Evolutionary conservation across 2,797 vertebrate genomes (phyloP).

Genomic region (Ataeniobius toweri): DNA sequence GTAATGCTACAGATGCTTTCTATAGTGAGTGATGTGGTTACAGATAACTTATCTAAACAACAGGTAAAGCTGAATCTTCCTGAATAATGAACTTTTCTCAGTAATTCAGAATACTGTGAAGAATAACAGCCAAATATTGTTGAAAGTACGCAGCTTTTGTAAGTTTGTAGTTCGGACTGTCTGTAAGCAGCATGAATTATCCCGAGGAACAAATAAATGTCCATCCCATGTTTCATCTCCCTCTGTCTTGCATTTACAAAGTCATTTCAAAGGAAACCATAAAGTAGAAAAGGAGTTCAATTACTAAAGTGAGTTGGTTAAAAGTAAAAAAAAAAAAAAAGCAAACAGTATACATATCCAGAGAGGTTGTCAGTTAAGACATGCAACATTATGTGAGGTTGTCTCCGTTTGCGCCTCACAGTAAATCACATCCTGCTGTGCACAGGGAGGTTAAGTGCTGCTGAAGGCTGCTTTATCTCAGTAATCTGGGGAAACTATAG

Average conservation of each 20-base stretch:
- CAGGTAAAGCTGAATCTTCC: background rate
- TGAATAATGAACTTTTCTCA: background rate
- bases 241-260: background rate
- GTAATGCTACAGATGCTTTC: background rate
- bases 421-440: slow-evolving; percentile 42
- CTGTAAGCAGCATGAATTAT: background rate
- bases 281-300: background rate
- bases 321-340: background rate
- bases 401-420: slow-evolving; percentile 25
- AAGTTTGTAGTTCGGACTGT: background rate
- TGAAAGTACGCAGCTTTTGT: background rate
- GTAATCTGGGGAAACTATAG: slow-evolving; percentile 43
- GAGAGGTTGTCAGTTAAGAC: background rate
- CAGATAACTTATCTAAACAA: background rate
- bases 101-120: background rate
- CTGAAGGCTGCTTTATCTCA: slow-evolving; percentile 36
- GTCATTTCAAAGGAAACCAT: background rate
- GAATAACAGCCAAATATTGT: background rate
- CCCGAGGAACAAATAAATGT: background rate
- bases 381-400: background rate
- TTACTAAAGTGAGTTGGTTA: background rate
- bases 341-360: background rate
- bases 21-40: background rate
- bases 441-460: slow-evolving; percentile 51
- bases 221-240: background rate